phyloP scores from a whole-genome alignment of 2,797 vertebrate genomes.

The Poeciliopsis infans region DNA sequence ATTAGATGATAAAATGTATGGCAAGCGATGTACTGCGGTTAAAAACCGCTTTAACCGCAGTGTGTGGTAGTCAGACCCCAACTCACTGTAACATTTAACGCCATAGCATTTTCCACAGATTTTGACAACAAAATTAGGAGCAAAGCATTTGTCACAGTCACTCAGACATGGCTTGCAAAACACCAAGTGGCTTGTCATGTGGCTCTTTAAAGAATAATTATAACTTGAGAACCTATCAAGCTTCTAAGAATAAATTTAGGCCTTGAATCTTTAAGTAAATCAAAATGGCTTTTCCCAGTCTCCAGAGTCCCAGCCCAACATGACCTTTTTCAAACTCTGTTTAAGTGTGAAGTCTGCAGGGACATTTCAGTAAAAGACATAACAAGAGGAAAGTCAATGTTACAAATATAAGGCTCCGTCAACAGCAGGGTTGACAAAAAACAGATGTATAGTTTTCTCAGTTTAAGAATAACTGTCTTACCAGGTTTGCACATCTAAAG shows the following conservation, averaged over 20 bases:
- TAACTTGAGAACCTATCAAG: conserved; percentile 16
- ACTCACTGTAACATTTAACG: conserved; percentile 9
- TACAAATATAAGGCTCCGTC: background rate
- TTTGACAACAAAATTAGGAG: conserved; percentile 12
- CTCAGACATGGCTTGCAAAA: conserved; percentile 12
- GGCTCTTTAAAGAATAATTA: conserved; percentile 44
- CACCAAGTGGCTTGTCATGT: conserved; percentile 25
- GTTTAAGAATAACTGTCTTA: background rate
- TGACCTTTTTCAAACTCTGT: conserved; percentile 37
- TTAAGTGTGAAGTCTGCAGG: conserved; percentile 24
- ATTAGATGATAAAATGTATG: background rate
- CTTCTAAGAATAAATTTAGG: conserved; percentile 26
- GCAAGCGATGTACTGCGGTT: background rate
- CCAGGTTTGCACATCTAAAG: background rate
- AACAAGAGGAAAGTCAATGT: background rate
- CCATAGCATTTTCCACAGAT: background rate
- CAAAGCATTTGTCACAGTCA: conserved; percentile 13
- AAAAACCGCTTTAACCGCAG: background rate
- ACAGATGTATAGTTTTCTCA: background rate
- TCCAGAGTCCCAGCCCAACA: conserved; percentile 34
- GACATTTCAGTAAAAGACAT: background rate
- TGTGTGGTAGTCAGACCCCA: background rate
- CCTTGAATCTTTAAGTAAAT: conserved; percentile 33
- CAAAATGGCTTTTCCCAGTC: conserved; percentile 34
- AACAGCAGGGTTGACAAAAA: background rate